Base-by-base conservation (phyloP, 2,797 vertebrate genomes). In the Eulemur coronatus region DNA sequence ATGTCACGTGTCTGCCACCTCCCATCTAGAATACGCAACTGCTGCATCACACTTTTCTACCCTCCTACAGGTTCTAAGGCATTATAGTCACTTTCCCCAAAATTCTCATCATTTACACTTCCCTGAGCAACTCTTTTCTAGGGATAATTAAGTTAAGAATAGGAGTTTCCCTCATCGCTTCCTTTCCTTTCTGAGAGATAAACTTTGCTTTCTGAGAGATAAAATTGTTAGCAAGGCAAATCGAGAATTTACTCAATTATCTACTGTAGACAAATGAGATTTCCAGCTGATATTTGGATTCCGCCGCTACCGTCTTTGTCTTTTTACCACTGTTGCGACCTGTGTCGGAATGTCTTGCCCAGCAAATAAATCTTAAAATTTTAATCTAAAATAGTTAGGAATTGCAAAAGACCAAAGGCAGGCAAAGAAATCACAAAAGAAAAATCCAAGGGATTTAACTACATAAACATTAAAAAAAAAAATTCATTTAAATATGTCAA, bases 351-450 rank as follows among this genome's bases (percentile, higher is more conserved):
- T 72, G 30, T 86, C 55, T 75, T 92, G 6, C 3, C 61, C 22
- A 35, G 33, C n/a, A 78, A 78, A 78, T 78, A 78, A 35, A 78
- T 35, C 50, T 78, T 55, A 55, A 52, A 78, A 55, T 35, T 84
- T 48, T 85, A 52, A 84, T 92, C 41, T 61, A 89, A 96, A 90
- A 84, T 70, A 73, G 20, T 59, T 48, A 90, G 73, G 5, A 79
- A 84, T 35, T 8, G 55, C 7, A 80, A 69, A 90, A 90, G n/a
- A 38, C 50, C 7, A 48, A 73, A 72, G 81, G 24, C 43, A 67
- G 14, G 69, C 3, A 59, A 81, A 80, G 5, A 93, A 84, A 75
- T 84, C 26, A 35, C 55, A 57, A 88, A 65, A 75, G 43, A 80
- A 81, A 84, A 84, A 78, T 41, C 55, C 33, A 50, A 52, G 79